Evolutionary conservation across 35 echinoderm and acorn worm genomes (phyloP), one percentile per base, ranked within the genome.

Genomic region (Lytechinus variegatus): DNA sequence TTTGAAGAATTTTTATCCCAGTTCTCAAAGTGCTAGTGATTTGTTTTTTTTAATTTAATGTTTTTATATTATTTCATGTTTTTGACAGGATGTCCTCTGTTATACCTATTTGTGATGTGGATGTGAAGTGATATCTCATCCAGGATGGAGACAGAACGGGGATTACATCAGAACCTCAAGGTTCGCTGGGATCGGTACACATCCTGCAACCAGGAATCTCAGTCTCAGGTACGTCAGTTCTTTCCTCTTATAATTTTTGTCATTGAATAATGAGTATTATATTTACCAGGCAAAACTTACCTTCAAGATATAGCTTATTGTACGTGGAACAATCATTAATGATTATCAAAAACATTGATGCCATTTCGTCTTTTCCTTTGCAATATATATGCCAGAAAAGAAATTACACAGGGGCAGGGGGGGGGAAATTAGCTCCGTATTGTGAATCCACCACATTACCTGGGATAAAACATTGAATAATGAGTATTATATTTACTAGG

Each of bases 111-210:
- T 79, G n/a, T 8, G 66, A 79, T 5, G 19, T 16, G 66, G 66
- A 79, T 24, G 6, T 4, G 6, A 19, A 24, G 16, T 79, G 66
- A 79, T 24, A 79, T 79, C 66, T 79, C 16, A 16, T 90, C 88
- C 29, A 54, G 13, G 88, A 90, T 90, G 88, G 88, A 90, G 88
- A 19, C 88, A 9, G 28, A 44, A 33, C 16, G 88, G 1, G 52
- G 52, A 1, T 4, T 90, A 52, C 88, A 90, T 54, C 88, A 90
- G 29, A 90, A 90, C 28, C 88, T 90, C 10, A 90, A 90, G 88
- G 88, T 90, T 44, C 88, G 88, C 5, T 90, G 88, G 88, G 88
- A 90, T 21, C 88, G 88, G 4, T 90, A 90, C 88, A 90, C 88
- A 1, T 52, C 88, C 13, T 90, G 88, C 24, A 90, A 54, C 52